Base-by-base conservation (phyloP, 2,888 invertebrate species). In the Sturmia bella region DNA sequence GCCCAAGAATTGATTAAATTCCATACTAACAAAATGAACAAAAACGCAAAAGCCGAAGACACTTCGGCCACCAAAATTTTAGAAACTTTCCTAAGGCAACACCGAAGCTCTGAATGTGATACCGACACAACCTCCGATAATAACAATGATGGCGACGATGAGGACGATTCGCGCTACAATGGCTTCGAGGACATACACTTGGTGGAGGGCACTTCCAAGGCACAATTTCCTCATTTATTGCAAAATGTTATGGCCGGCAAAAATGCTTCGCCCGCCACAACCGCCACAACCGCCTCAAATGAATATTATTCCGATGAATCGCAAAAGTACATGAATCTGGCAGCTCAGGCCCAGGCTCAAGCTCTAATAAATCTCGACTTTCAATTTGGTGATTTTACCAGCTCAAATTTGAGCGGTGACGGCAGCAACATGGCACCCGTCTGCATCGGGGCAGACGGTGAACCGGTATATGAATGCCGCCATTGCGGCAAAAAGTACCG, bases 401-500 rank as follows among this genome's bases (percentile, higher is more conserved):
- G 73, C 13, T 50, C 63, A 0, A 70, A 68, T 56, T 52, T 63
- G 1, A 80, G 61, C n/a, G n/a, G n/a, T 52, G 83, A 84, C 21
- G 85, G 84, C 39, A 70, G 82, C 15, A 86, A 83, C 21, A 86
- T 84, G 79, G 85, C 90, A 84, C 64, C 95, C 89, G 96, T 96
- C 91, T 95, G 95, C 84, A 95, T 87, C 4, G 89, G 87, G 0
- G 39, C 85, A 12, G 87, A 88, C 19, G 89, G 88, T 0, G 90
- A 91, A 45, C 87, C 90, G 0, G 86, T 88, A 0, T 89, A 86
- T 81, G 85, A 90, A 87, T 96, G 96, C 87, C 92, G 95, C 37
- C 95, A 95, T 89, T 96, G 96, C 91, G 96, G 96, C 81, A 96
- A 96, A 90, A 93, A 94, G 84, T 96, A 96, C 91, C 93, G 96